A percentile compares a stretch with the other conserved stretches of the same genome.
These are phyloP conservation scores for Brachyhypopomus gauderio DNA, from an alignment of 2,113 vertebrate genomes.

Conservation along the genomic window DNA sequence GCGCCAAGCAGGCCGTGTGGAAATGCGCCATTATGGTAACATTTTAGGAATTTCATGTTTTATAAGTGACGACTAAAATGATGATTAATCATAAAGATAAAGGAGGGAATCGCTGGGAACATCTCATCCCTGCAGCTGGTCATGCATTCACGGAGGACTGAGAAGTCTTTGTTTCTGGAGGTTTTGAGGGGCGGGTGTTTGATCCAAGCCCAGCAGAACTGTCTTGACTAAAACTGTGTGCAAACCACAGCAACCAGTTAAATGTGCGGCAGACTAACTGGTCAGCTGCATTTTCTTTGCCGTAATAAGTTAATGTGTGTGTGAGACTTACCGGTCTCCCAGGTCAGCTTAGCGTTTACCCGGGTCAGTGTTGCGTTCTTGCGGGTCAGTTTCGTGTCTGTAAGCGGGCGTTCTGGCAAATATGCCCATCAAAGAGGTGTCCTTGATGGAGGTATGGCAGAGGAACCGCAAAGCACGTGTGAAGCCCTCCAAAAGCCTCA, in stretches of 20 bases:
- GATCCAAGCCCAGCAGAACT: background rate
- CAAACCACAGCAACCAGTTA: background rate
- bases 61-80: too few relatives aligned
- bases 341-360: too few relatives aligned
- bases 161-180: slow-evolving; percentile 15
- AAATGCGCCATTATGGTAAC: too few relatives aligned
- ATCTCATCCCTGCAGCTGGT: too few relatives aligned
- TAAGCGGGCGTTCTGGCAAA: background rate
- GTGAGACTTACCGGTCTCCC: too few relatives aligned
- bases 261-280: background rate
- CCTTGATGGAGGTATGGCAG: slow-evolving; percentile 41
- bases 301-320: too few relatives aligned
- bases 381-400: too few relatives aligned
- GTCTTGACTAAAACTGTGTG: background rate
- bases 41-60: too few relatives aligned
- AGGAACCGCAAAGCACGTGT: slow-evolving; percentile 22
- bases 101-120: too few relatives aligned
- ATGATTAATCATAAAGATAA: too few relatives aligned
- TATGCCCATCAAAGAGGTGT: slow-evolving; percentile 36
- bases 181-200: slow-evolving; percentile 23
- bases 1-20: too few relatives aligned
- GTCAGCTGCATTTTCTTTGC: background rate
- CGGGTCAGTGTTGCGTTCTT: too few relatives aligned
- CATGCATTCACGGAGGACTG: background rate
- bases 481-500: slow-evolving; percentile 45